Base-by-base conservation (phyloP, 2,797 vertebrate species). In the Mormyrus hasselquistii region DNA sequence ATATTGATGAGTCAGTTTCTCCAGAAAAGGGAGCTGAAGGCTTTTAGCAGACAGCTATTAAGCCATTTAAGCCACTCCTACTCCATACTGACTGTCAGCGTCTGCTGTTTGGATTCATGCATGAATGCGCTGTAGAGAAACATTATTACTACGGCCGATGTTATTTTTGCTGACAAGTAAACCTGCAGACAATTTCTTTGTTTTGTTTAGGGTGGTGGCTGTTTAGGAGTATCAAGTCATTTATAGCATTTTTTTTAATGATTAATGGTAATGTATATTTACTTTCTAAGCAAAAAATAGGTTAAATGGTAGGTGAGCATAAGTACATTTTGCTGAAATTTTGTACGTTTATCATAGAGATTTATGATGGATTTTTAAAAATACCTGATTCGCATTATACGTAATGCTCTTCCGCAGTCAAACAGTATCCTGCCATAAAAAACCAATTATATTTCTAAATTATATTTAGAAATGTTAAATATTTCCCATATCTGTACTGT, bases 1-100 rank as follows among this genome's bases (percentile, higher is more conserved):
- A 89, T 89, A 82, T 87, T 73, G 90, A 90, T 90, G 88, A 89
- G 88, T 91, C 82, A 49, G 90, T 84, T 69, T 76, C 79, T 89
- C 9, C 86, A n/a, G 19, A 29, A 62, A 41, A 25, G 55, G 52
- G 57, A 59, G 76, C 22, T 47, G 41, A 19, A 47, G 85, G 84
- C 89, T 87, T 87, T 87, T 79, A 87, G 89, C 69, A 87, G 22
- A 53, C 69, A 34, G 69, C 87, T 47, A 59, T 89, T 86, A 47
- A 49, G 65, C 59, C 4, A 25, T 82, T 44, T 82, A 79, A 82
- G 76, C 44, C 69, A 47, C 62, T 79, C 47, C 49, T 14, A 44
- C 25, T 73, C 47, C 29, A 62, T 65, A 76, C 29, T 86, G 25
- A 86, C 88, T 53, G 83, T 86, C 62, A 69, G 83, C 22, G n/a